Base-by-base conservation (phyloP, 1,140 invertebrate species). In the Phthorimaea operculella region DNA sequence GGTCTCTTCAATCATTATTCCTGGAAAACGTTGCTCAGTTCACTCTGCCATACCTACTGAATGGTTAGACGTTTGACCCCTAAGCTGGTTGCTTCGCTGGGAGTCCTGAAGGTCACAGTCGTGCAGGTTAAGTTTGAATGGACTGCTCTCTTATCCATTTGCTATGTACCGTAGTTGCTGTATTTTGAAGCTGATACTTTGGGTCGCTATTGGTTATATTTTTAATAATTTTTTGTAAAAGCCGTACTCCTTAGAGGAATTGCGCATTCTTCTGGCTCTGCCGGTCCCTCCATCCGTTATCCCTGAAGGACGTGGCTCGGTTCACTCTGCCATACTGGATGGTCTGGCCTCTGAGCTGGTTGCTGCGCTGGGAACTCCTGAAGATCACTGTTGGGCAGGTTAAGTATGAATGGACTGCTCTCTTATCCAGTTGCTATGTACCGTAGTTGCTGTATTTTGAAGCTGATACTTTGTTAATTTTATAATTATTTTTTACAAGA, bases 321-420 rank as follows among this genome's bases (percentile, higher is more conserved):
- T 65, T 60, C 0, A 68, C 64, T 18, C 67, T 72, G 7, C 70
- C 72, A 51, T 70, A 72, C 51, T 75, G 76, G 9, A 68, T 62
- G 49, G 34, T 68, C 0, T 62, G 62, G 16, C 54, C 44, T 0
- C 48, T 61, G 1, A 61, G 44, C 33, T 69, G 68, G 18, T 69
- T 69, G 57, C 67, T 71, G 11, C 6, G 6, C 6, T 34, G 33
- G 52, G 72, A 76, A 54, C 76, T 79, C 12, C 79, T 59, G 49
- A 77, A 79, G 0, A 78, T 83, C 0, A 78, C 71, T 1, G 79
- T 81, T 6, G 75, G 81, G 39, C 68, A 75, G 0, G 76, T 77
- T 1, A n/a, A n/a, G n/a, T n/a, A n/a, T n/a, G n/a, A n/a, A n/a
- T n/a, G n/a, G n/a, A n/a, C n/a, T n/a, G n/a, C n/a, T n/a, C n/a